Percentiles rank a stretch among this genome's conserved stretches.
Evolutionary conservation across 2,113 vertebrate species (phyloP).

Genomic region (Campylomormyrus tamandua): DNA sequence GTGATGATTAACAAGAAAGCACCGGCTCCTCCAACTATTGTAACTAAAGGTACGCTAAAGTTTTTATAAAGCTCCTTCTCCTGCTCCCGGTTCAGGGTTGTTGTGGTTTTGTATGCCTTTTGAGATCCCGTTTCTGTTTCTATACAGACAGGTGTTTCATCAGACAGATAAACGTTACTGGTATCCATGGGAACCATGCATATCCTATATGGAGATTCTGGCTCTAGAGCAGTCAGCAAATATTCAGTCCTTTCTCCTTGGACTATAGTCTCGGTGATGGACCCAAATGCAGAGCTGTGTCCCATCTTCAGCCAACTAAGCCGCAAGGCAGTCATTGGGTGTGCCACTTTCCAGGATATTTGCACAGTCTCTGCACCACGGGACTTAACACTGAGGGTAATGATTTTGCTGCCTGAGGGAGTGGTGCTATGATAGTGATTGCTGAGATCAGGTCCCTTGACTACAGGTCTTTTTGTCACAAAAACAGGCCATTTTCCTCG

Average conservation of each 20-base stretch:
- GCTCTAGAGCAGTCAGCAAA: constrained; percentile 88
- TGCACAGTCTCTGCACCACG: constrained; percentile 84
- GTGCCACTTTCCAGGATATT: constrained; percentile 92
- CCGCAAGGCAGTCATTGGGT: constrained; percentile 88
- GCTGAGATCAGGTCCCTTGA: constrained; percentile 70
- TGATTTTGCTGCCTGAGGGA: constrained; percentile 77
- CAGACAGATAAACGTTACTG: constrained; percentile 90
- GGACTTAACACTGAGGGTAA: constrained; percentile 89
- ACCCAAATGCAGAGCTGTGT: constrained; percentile 89
- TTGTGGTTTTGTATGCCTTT: constrained; percentile 90
- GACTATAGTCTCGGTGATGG: constrained; percentile 97
- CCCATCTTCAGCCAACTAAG: constrained; percentile 97
- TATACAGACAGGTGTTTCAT: constrained; percentile 91
- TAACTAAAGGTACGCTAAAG: constrained; percentile 85
- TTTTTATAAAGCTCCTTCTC: constrained; percentile 97
- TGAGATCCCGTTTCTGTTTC: constrained; percentile 85
- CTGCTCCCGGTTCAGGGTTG: constrained; percentile 92
- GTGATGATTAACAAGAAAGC: constrained; percentile 85
- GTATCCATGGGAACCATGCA: constrained; percentile 99
- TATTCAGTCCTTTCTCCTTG: constrained; percentile 88
- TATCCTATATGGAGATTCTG: constrained; percentile 88
- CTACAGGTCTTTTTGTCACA: constrained; percentile 80
- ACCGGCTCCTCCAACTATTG: constrained; percentile 90
- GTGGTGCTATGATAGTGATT: constrained; percentile 81
- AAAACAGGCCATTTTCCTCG: constrained; percentile 79